Percentiles rank a stretch among this genome's conserved stretches.
These are phyloP conservation scores for Porites evermanni DNA, from an alignment of 92 coral and sea anemone genomes.

Conservation along the genomic window DNA sequence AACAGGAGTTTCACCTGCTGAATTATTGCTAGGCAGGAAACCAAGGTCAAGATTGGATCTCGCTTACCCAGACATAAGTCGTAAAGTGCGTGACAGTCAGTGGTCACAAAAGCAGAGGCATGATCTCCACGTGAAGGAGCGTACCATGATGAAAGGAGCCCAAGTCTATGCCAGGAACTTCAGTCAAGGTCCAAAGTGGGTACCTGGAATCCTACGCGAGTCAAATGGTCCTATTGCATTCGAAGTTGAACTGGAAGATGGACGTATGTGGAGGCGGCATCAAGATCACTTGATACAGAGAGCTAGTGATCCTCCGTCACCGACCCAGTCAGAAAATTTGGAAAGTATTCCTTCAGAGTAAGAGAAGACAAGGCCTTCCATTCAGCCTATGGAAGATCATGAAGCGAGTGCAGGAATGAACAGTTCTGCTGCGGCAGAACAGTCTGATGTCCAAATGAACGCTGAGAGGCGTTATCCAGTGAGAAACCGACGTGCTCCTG, in stretches of 20 bases:
- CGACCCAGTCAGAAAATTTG: background rate
- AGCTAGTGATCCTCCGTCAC: background rate
- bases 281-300: conserved; percentile 45
- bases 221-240: conserved; percentile 62
- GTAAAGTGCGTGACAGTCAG: conserved; percentile 60
- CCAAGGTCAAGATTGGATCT: conserved; percentile 64
- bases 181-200: conserved; percentile 64
- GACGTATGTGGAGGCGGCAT: conserved; percentile 46
- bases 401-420: conserved; percentile 7
- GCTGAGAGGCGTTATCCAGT: background rate
- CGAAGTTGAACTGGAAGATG: conserved; percentile 33
- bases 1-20: conserved; percentile 68
- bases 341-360: background rate
- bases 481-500: background rate
- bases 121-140: conserved; percentile 33
- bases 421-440: background rate
- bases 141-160: conserved; percentile 44
- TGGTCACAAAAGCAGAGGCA: conserved; percentile 39
- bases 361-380: background rate
- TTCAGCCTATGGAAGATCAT: conserved; percentile 2
- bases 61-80: conserved; percentile 51
- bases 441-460: background rate
- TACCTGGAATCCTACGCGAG: conserved; percentile 35
- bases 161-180: conserved; percentile 55
- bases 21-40: conserved; percentile 58